Evolutionary conservation across 1,140 invertebrate genomes (phyloP), one percentile per base, ranked within the genome.

Genomic region (Doryteuthis pealeii): DNA sequence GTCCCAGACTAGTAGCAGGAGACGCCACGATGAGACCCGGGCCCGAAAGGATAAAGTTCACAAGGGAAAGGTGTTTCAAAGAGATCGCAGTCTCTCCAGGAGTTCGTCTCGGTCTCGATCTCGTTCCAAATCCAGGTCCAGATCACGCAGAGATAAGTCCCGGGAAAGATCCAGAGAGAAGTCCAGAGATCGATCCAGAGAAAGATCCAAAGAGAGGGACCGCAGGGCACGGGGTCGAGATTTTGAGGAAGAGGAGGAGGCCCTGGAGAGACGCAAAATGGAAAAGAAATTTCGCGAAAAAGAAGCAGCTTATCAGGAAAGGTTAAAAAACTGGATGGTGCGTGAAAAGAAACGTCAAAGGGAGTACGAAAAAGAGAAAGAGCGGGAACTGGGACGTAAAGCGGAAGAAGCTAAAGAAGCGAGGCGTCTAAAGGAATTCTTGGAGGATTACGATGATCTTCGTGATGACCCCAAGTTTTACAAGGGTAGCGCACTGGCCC

Each of bases 391-490:
- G 35, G 89, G 92, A 74, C 93, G 93, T 81, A 93, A 95, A 83
- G 93, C 95, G 79, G 95, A 97, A 84, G 88, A 89, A 80, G 92
- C 94, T 84, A 92, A 92, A 76, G 96, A 99, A 89, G 96, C 96
- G 0, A 95, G 96, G 88, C 91, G 95, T 58, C 90, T 99, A 18
- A 97, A 97, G 87, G 96, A 99, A 89, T 99, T 99, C 86, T 90
- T 99, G 14, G 97, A 99, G 89, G 97, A 99, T 88, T 99, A 99
- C 86, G 96, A 99, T 87, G 97, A 99, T 87, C 96, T 99, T 88
- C 90, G 95, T 69, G 96, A 99, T 88, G 98, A 99, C 87, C 90
- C 93, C 33, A 98, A 98, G 87, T 99, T 95, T 90, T 99, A 98
- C 89, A 97, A 95, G 80, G 95, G 95, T 43, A 93, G 95, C 87